Evolutionary conservation across 2,113 vertebrate species (phyloP).

Genomic region (Echinops telfairi): DNA sequence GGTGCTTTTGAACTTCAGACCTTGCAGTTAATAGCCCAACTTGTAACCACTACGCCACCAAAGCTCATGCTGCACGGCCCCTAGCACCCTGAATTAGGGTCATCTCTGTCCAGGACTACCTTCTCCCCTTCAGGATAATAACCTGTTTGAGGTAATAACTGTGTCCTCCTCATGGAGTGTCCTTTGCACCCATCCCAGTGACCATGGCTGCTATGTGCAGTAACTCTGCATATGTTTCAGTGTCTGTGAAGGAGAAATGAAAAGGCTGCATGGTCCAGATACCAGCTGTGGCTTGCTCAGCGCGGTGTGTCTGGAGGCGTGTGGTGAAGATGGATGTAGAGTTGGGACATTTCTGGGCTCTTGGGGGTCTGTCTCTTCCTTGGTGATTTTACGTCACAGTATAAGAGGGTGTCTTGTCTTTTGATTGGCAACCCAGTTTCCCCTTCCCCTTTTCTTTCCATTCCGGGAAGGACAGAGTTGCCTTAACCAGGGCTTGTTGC

Average conservation of each 20-base stretch:
- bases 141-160: background rate
- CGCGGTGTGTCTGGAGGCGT: too few species aligned
- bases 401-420: background rate
- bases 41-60: too few species aligned
- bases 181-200: background rate
- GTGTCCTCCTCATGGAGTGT: background rate
- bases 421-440: background rate
- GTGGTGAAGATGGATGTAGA: background rate
- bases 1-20: too few species aligned
- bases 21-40: too few species aligned
- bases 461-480: background rate
- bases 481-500: background rate
- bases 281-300: background rate
- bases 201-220: too few species aligned
- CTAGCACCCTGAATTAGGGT: too few species aligned
- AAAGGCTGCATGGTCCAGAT: background rate
- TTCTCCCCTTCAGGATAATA: background rate
- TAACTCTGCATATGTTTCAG: too few species aligned
- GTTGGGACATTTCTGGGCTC: background rate
- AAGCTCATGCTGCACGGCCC: too few species aligned
- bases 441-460: background rate
- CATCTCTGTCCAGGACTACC: rapidly evolving
- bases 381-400: background rate
- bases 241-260: too few species aligned
- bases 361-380: background rate